Evolutionary conservation across 2,797 vertebrate genomes (phyloP), one percentile per base, ranked within the genome.

Genomic region (Syngnathus rostellatus): DNA sequence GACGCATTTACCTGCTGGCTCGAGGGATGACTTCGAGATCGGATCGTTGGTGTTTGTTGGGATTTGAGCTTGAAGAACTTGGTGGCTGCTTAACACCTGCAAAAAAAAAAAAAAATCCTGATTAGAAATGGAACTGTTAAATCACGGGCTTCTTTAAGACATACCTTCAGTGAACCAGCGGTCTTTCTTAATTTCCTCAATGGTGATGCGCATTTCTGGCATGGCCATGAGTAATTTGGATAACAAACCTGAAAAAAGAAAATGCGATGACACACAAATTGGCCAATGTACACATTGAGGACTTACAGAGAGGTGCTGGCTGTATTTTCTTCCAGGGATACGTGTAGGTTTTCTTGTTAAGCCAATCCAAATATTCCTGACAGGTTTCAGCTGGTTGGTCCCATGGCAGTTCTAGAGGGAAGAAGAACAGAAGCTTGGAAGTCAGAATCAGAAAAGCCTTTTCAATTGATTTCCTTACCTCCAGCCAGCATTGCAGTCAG

Each of bases 301-400:
- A 70, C 78, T 86, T 85, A 98, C 96, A 92, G 17, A 98, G 86
- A 23, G 95, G 94, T 14, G 89, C 72, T 0, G 95, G 93, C 77
- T 94, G 92, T 0, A 99, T 94, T 89, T 99, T 98, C 76, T 95
- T 98, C 97, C 96, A 99, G 3, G 97, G 97, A 2, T 93, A 80
- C 23, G 98, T 85, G 79, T 95, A 98, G 0, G 91, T 94, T 82
- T 96, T 98, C 81, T 88, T 93, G 76, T 96, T 93, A 68, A 95
- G 92, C 96, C 97, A 99, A 72, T 99, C 96, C 2, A 91, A 90
- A 80, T 95, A 98, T 39, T 99, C 97, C 77, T 96, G 96, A 83
- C 96, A 99, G 83, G 84, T 92, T 54, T 96, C 93, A 23, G 86
- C 93, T 48, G 97, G 96, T 78, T 98, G 95, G 85, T 99, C 97